These are phyloP conservation scores for Callorhinus ursinus DNA, from an alignment of 2,113 vertebrate genomes.

Conservation along the genomic window DNA sequence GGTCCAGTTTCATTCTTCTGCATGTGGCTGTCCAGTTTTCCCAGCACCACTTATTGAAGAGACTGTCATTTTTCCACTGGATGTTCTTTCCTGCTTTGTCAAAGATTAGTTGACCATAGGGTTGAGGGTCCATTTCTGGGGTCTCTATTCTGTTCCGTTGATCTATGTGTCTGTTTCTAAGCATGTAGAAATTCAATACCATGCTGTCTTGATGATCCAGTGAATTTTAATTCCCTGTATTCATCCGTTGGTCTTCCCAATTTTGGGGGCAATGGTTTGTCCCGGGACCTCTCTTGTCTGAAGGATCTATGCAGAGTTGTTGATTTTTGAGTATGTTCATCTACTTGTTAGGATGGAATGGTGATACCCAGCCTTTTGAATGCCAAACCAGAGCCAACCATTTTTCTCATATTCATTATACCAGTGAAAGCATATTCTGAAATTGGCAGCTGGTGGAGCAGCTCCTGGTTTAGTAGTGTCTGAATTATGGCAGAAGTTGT, in stretches of 20 bases:
- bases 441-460: background rate
- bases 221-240: background rate
- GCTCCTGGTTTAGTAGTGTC: background rate
- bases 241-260: background rate
- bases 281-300: background rate
- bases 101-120: no score
- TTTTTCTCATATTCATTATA: background rate
- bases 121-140: no score
- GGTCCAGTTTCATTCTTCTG: no score
- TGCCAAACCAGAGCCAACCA: background rate
- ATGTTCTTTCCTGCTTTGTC: no score
- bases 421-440: background rate
- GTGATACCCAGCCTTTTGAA: background rate
- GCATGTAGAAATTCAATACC: background rate
- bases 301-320: background rate
- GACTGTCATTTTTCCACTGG: no score
- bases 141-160: background rate
- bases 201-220: background rate
- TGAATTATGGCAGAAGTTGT: background rate
- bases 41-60: no score
- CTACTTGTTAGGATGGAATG: background rate
- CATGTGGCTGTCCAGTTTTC: no score
- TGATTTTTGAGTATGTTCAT: background rate
- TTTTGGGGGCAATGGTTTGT: background rate
- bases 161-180: background rate